Conservation (phyloP, 1,140 invertebrate genomes). For the Sinella curviseta region DNA sequence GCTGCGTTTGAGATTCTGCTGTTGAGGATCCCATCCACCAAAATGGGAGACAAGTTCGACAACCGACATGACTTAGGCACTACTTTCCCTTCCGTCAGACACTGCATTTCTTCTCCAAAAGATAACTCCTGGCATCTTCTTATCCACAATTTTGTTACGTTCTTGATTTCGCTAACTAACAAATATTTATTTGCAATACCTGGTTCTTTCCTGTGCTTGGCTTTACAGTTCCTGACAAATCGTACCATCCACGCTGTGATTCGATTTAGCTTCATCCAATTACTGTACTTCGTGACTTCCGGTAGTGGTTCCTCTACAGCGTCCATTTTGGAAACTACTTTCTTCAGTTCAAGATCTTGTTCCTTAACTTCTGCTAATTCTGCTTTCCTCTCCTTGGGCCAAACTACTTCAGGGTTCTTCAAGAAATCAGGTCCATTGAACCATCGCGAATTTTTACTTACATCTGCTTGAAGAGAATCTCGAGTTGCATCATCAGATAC, state of each 20-base stretch:
- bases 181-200: too few relatives aligned
- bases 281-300: not conserved
- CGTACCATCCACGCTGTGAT: not conserved
- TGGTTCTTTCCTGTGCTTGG: too few relatives aligned
- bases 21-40: slow-evolving; percentile 15
- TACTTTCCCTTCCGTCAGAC: not conserved
- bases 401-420: not conserved
- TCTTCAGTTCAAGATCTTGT: not conserved
- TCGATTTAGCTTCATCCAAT: not conserved
- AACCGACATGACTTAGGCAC: not conserved
- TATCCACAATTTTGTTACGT: too few relatives aligned
- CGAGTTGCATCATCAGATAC: slow-evolving; percentile 40
- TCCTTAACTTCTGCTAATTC: not conserved
- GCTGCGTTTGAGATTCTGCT: too few relatives aligned
- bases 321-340: not conserved
- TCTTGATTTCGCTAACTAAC: too few relatives aligned
- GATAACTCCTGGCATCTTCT: not conserved
- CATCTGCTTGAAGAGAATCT: not conserved
- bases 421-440: slow-evolving; percentile 39
- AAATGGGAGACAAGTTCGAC: slow-evolving; percentile 1
- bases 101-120: not conserved
- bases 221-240: too few relatives aligned
- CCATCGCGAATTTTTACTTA: slow-evolving; percentile 27
- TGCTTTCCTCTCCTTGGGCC: not conserved
- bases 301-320: not conserved